These are phyloP conservation scores for Cyaniris semiargus DNA, from an alignment of 2,888 invertebrate species.

Conservation along the genomic window DNA sequence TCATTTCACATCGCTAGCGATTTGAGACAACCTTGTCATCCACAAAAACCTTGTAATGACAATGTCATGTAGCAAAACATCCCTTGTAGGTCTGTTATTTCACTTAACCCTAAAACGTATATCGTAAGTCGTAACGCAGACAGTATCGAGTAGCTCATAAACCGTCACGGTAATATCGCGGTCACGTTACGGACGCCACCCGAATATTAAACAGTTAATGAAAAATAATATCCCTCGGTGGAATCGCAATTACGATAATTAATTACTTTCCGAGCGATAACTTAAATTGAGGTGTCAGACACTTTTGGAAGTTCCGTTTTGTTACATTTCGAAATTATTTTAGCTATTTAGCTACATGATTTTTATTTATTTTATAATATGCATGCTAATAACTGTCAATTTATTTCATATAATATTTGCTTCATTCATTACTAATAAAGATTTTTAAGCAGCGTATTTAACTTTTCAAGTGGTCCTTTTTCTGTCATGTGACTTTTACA, in stretches of 20 bases:
- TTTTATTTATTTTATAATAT: not conserved
- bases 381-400: too few relatives aligned
- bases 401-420: too few relatives aligned
- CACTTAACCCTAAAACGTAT: too few relatives aligned
- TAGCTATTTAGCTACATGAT: not conserved
- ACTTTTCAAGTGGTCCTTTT: too few relatives aligned
- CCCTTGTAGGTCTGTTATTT: too few relatives aligned
- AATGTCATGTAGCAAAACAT: too few relatives aligned
- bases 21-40: too few relatives aligned
- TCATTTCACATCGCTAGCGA: too few relatives aligned
- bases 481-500: too few relatives aligned
- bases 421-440: too few relatives aligned
- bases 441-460: too few relatives aligned
- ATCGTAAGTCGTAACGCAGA: not conserved
- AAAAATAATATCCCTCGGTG: not conserved
- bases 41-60: too few relatives aligned
- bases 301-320: not conserved
- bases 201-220: conserved; percentile 12
- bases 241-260: conserved; percentile 3
- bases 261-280: conserved; percentile 12
- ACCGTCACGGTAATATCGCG: not conserved
- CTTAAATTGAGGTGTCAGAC: conserved; percentile 1
- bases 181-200: not conserved
- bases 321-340: not conserved
- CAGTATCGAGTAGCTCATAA: not conserved